A percentile compares a stretch with the other conserved stretches of the same genome.
phyloP scores from a whole-genome alignment of 2,113 vertebrate genomes.

The Coreoperca whiteheadi region DNA sequence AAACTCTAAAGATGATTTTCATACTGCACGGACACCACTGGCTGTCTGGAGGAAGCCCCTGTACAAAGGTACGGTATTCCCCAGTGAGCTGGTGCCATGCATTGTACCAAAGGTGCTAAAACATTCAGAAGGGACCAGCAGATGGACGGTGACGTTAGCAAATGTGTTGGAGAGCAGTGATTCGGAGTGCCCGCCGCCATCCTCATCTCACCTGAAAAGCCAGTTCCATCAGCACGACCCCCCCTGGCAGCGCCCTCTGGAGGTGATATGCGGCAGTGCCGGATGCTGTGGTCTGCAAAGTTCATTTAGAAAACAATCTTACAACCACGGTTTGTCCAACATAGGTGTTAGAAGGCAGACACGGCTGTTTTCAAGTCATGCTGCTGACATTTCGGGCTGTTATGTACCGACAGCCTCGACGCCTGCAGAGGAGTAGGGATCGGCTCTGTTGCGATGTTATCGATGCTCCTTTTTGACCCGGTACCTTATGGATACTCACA shows the following conservation, averaged over 20 bases:
- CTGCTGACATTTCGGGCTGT: background rate
- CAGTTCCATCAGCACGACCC: constrained; percentile 97
- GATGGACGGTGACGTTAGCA: background rate
- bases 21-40: background rate
- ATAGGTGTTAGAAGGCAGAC: background rate
- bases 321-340: background rate
- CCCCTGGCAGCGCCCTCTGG: constrained; percentile 95
- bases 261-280: constrained; percentile 90
- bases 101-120: background rate
- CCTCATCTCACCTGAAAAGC: constrained; percentile 91
- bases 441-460: too few species aligned
- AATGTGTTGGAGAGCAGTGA: background rate
- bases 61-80: background rate
- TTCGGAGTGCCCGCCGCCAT: background rate
- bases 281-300: constrained; percentile 84
- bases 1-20: too few species aligned
- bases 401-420: too few species aligned
- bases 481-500: too few species aligned
- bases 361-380: background rate
- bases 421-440: too few species aligned
- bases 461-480: too few species aligned
- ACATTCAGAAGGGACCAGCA: background rate
- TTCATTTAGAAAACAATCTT: constrained; percentile 26
- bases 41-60: background rate
- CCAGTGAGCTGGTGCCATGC: background rate